Percentiles rank a stretch among this genome's conserved stretches.
Conservation (phyloP, 2,113 vertebrate genomes). For the Pachycephala philippinensis region DNA sequence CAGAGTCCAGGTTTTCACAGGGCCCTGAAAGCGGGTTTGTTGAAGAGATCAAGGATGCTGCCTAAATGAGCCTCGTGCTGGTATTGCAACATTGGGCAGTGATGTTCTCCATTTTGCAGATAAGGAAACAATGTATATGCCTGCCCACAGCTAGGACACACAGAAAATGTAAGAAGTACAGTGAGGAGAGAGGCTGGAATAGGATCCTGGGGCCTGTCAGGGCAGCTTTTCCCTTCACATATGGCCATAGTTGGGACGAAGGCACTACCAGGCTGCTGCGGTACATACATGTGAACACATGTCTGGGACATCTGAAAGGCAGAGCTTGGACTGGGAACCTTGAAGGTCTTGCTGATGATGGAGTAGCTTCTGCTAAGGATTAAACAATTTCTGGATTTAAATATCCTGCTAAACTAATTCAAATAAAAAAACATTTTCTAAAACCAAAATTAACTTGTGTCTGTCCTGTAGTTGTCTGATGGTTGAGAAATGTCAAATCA, state of each 20-base stretch:
- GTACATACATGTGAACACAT: accelerated
- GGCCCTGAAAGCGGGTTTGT: background rate
- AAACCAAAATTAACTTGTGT: background rate
- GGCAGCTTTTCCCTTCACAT: background rate
- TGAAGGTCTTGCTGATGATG: background rate
- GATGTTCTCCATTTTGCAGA: background rate
- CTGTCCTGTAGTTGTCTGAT: background rate
- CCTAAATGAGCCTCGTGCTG: accelerated
- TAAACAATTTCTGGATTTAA: background rate
- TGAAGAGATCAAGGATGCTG: background rate
- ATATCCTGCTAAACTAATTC: background rate
- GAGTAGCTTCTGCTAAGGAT: background rate
- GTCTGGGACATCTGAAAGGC: background rate
- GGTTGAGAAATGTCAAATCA: background rate
- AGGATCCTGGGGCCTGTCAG: background rate
- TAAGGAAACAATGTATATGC: background rate
- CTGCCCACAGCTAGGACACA: background rate
- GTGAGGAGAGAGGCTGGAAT: background rate
- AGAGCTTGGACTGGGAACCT: background rate
- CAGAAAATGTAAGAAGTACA: background rate
- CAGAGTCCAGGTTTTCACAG: background rate
- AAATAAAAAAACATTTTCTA: background rate
- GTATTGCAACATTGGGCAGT: background rate
- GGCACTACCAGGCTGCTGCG: background rate
- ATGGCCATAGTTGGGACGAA: background rate